These are phyloP conservation scores for Chrysaora quinquecirrha DNA, from an alignment of 30 jellyfish, hydroid and myxozoan genomes.

Conservation along the genomic window DNA sequence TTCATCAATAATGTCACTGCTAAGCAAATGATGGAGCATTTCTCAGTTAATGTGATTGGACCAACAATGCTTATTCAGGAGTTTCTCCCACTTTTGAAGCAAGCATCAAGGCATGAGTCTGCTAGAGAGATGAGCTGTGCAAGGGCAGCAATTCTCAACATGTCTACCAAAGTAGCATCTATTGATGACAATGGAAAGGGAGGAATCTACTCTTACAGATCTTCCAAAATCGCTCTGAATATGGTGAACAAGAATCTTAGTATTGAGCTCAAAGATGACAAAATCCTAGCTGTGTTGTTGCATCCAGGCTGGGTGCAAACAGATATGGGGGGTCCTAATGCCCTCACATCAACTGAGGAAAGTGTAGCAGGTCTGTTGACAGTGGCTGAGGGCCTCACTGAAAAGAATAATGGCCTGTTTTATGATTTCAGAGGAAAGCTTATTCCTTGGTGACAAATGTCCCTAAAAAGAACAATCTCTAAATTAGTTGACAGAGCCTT, in stretches of 20 bases:
- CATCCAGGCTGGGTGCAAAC: constrained; percentile 97
- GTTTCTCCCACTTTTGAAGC: constrained; percentile 71
- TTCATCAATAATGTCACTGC: constrained; percentile 44
- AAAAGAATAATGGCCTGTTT: constrained; percentile 75
- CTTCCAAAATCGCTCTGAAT: constrained; percentile 92
- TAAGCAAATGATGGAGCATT: constrained; percentile 39
- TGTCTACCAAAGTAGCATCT: constrained; percentile 78
- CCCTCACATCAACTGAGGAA: constrained; percentile 63
- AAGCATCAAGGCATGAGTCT: constrained; percentile 60
- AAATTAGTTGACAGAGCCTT: too few species aligned
- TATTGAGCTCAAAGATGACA: constrained; percentile 78
- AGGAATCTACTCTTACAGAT: constrained; percentile 53
- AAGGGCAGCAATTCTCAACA: constrained; percentile 84
- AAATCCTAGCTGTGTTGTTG: constrained; percentile 67
- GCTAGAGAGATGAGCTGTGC: constrained; percentile 66
- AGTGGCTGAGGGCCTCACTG: constrained; percentile 50
- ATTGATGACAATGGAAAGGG: constrained; percentile 70
- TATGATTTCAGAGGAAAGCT: constrained; percentile 61
- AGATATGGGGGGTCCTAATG: constrained; percentile 83
- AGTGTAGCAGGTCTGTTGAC: constrained; percentile 62
- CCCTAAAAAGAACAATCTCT: too few species aligned
- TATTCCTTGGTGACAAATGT: constrained; percentile 79
- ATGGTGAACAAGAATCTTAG: constrained; percentile 87
- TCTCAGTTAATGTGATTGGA: constrained; percentile 67
- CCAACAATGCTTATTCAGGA: constrained; percentile 85